Percentiles rank a stretch among this genome's conserved stretches.
phyloP scores from a whole-genome alignment of 2,888 invertebrate genomes.

The Listrodromus nycthemerus region DNA sequence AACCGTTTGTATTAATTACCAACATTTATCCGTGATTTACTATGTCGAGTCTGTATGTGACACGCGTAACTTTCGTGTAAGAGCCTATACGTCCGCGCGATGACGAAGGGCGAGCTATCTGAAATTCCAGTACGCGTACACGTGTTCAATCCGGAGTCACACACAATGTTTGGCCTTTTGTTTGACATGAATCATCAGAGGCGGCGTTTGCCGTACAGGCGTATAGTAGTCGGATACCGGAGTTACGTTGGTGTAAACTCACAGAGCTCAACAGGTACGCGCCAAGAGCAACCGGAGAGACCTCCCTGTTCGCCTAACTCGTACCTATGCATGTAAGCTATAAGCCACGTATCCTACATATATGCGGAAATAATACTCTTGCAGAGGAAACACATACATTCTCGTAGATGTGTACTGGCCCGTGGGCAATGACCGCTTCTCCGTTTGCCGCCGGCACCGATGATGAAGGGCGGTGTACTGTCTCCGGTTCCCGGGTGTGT shows the following conservation, averaged over 20 bases:
- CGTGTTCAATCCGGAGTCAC: constrained; percentile 77
- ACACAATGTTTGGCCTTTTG: constrained; percentile 80
- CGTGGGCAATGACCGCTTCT: constrained; percentile 53
- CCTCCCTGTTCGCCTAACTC: constrained; percentile 52
- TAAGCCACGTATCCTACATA: constrained; percentile 22
- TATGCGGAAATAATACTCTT: constrained; percentile 66
- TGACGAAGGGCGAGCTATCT: constrained; percentile 70
- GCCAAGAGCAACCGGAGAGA: constrained; percentile 52
- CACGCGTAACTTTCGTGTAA: constrained; percentile 25
- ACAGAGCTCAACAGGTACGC: constrained; percentile 68
- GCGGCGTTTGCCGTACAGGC: constrained; percentile 36
- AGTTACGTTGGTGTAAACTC: constrained; percentile 24
- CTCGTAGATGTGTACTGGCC: constrained; percentile 59
- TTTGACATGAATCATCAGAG: constrained; percentile 82
- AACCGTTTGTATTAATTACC: constrained; percentile 17
- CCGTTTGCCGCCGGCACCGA: constrained; percentile 53
- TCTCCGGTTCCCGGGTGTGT: constrained; percentile 74
- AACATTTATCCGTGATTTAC: constrained; percentile 9
- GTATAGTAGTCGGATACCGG: constrained; percentile 25
- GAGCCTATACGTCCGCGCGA: constrained; percentile 13
- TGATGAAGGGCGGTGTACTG: constrained; percentile 80
- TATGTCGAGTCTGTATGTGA: constrained; percentile 2
- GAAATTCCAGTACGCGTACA: constrained; percentile 76
- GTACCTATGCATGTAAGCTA: constrained; percentile 47
- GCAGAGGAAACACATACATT: constrained; percentile 57